Conservation (phyloP, 2,888 invertebrate genomes). For the Ophioninae sp. region DNA sequence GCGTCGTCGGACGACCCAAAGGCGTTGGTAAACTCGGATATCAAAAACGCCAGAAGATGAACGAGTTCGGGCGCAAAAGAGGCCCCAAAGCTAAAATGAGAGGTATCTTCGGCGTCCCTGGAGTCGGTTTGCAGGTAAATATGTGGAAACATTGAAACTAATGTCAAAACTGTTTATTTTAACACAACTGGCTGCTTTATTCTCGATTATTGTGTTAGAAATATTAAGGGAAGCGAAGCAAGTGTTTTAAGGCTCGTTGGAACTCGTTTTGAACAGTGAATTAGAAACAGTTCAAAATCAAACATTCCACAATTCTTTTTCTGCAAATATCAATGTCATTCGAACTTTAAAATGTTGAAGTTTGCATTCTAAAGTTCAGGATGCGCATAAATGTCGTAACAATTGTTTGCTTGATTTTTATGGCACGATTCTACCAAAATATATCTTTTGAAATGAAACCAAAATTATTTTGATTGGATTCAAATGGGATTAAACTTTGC, state of each 20-base stretch:
- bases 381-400: no score
- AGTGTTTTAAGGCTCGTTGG: neutral
- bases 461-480: no score
- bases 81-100: constrained; percentile 95
- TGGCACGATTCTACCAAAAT: no score
- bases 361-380: no score
- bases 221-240: neutral
- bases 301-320: neutral
- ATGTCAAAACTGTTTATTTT: neutral
- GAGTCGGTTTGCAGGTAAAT: constrained; percentile 87
- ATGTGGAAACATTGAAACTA: neutral
- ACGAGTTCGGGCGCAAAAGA: constrained; percentile 91
- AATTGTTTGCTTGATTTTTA: no score
- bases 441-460: no score
- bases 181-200: neutral
- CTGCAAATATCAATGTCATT: neutral
- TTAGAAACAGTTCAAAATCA: neutral
- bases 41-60: constrained; percentile 88
- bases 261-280: neutral
- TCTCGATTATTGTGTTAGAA: neutral
- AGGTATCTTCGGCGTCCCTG: constrained; percentile 91
- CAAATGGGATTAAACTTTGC: no score
- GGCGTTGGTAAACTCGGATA: constrained; percentile 88
- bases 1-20: constrained; percentile 84
- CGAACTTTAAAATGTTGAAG: neutral